These are phyloP conservation scores for Smittia sp. DNA, from an alignment of 2,888 invertebrate species.

Conservation along the genomic window DNA sequence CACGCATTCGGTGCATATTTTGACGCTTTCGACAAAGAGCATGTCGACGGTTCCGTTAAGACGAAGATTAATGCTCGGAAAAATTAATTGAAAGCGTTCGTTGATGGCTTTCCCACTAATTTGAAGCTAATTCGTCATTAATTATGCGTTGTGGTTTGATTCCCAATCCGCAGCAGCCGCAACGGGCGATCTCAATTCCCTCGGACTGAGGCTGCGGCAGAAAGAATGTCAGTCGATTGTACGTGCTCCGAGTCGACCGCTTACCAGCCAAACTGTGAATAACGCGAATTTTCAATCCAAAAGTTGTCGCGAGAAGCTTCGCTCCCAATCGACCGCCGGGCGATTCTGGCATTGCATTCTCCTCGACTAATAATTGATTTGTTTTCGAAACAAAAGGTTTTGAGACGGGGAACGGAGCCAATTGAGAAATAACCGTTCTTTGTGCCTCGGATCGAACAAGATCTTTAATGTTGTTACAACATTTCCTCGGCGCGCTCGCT, in stretches of 20 bases:
- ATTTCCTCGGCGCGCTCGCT: background rate
- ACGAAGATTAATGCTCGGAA: no score
- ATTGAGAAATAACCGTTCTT: background rate
- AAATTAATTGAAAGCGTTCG: no score
- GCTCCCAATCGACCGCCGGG: no score
- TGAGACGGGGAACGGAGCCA: background rate
- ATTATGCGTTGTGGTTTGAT: slow-evolving; percentile 1
- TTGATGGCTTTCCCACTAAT: no score
- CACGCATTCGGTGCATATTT: no score
- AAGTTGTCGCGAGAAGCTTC: background rate
- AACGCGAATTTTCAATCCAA: background rate
- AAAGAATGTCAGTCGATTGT: background rate
- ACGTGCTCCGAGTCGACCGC: background rate
- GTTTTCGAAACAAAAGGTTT: background rate
- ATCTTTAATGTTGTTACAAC: background rate
- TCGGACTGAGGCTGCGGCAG: background rate
- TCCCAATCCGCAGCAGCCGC: background rate
- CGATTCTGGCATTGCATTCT: background rate
- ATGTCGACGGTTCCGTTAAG: no score
- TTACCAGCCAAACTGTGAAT: background rate
- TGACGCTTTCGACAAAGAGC: no score
- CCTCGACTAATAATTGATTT: background rate
- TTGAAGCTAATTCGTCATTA: no score
- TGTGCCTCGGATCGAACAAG: background rate
- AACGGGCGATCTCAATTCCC: slow-evolving; percentile 5